Conservation (phyloP, 2,113 vertebrate species). For the Malurus alboscapulatus region DNA sequence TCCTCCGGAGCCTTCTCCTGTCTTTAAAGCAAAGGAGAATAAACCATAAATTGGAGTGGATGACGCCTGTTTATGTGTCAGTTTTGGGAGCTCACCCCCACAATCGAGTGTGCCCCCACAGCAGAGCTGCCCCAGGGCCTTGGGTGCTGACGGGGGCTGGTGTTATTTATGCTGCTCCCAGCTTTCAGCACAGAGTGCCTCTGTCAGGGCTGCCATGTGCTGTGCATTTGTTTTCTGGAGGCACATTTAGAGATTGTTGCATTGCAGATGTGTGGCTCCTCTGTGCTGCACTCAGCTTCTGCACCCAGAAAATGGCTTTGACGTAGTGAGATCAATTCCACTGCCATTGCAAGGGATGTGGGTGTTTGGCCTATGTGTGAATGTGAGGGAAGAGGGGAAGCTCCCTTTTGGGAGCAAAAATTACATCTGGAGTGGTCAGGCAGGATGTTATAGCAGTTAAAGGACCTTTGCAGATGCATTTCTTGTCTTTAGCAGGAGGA, state of each 20-base stretch:
- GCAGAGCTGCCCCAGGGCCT: too few species aligned
- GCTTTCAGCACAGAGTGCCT: background rate
- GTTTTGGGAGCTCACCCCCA: background rate
- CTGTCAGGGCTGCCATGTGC: background rate
- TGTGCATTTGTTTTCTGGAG: background rate
- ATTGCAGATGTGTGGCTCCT: background rate
- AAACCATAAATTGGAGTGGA: background rate
- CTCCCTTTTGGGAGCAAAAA: background rate
- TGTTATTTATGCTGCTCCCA: background rate
- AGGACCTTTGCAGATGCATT: background rate
- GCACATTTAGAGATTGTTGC: accelerated
- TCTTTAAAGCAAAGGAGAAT: background rate
- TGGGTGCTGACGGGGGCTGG: background rate
- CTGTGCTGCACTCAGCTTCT: background rate
- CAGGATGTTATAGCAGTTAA: background rate
- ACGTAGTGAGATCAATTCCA: background rate
- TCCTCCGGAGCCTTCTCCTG: background rate
- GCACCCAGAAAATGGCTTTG: background rate
- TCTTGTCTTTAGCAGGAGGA: background rate
- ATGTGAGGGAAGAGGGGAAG: background rate
- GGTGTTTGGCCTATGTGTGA: background rate
- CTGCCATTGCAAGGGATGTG: background rate
- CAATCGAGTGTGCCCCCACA: background rate
- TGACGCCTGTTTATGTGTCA: background rate
- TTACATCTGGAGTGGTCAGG: background rate